Evolutionary conservation across 1,140 invertebrate genomes (phyloP).

Genomic region (Bombus impatiens): DNA sequence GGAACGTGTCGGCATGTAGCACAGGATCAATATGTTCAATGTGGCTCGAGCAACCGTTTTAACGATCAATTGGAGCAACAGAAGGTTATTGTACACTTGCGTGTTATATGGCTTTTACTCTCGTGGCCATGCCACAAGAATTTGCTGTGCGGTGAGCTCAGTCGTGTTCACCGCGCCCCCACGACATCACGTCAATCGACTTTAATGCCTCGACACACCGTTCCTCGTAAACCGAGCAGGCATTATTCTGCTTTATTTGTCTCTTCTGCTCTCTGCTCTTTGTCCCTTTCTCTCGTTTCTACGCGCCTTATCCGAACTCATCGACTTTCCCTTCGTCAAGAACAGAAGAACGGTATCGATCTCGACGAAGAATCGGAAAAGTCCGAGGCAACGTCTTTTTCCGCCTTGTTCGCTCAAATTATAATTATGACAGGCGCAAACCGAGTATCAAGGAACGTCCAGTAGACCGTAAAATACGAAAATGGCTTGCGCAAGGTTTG

Average conservation of each 20-base stretch:
- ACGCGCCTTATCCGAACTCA: not conserved
- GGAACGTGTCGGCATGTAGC: slow-evolving; percentile 43
- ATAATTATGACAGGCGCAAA: not conserved
- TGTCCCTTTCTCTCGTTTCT: not conserved
- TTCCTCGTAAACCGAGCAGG: slow-evolving; percentile 31
- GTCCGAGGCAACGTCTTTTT: no score
- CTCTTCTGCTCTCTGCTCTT: not conserved
- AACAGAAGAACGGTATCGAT: not conserved
- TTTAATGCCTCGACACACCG: slow-evolving; percentile 56
- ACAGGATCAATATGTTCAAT: slow-evolving; percentile 60
- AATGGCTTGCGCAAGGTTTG: no score
- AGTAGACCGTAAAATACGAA: no score
- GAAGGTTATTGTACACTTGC: slow-evolving; percentile 63
- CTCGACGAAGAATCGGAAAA: not conserved
- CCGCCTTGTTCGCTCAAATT: not conserved
- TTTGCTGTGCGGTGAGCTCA: slow-evolving; percentile 65
- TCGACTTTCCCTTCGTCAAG: not conserved
- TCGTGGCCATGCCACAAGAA: slow-evolving; percentile 28
- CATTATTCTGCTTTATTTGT: not conserved
- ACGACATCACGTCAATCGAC: slow-evolving; percentile 72
- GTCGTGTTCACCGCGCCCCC: slow-evolving; percentile 71
- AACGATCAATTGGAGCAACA: slow-evolving; percentile 63
- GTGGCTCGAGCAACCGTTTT: slow-evolving; percentile 60
- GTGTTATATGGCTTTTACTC: slow-evolving; percentile 45
- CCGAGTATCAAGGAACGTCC: not conserved